phyloP scores from a whole-genome alignment of 2,888 invertebrate genomes.

The Pocota personata region DNA sequence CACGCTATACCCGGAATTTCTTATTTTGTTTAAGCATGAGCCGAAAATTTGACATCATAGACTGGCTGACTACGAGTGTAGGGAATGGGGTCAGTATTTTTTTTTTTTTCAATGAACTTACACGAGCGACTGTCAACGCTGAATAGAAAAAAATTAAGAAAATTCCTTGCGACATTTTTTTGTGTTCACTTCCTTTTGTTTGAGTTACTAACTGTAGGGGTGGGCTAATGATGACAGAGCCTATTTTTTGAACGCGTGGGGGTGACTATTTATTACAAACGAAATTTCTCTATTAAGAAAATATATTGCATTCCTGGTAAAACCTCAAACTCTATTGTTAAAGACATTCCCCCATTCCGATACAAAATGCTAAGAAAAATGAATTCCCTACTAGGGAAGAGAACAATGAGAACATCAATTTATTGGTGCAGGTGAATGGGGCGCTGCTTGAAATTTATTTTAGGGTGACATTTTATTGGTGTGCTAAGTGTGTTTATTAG shows the following conservation, averaged over 20 bases:
- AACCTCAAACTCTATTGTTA: background rate
- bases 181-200: slow-evolving; percentile 19
- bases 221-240: slow-evolving; percentile 25
- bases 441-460: background rate
- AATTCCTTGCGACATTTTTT: slow-evolving; percentile 13
- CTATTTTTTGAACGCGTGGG: background rate
- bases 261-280: background rate
- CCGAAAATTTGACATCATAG: slow-evolving; percentile 9
- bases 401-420: slow-evolving; percentile 10
- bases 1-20: background rate
- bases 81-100: background rate
- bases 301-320: slow-evolving; percentile 5
- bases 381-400: background rate
- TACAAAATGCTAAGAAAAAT: background rate
- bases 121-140: background rate
- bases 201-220: slow-evolving; percentile 9
- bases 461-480: slow-evolving; percentile 5
- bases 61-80: background rate
- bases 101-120: background rate
- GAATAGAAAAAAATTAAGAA: background rate
- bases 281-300: slow-evolving; percentile 7
- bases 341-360: background rate
- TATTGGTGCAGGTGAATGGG: background rate
- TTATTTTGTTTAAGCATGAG: background rate
- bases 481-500: slow-evolving; percentile 20